Base-by-base conservation (phyloP, 2,113 vertebrate genomes). In the Amazona vittata region DNA sequence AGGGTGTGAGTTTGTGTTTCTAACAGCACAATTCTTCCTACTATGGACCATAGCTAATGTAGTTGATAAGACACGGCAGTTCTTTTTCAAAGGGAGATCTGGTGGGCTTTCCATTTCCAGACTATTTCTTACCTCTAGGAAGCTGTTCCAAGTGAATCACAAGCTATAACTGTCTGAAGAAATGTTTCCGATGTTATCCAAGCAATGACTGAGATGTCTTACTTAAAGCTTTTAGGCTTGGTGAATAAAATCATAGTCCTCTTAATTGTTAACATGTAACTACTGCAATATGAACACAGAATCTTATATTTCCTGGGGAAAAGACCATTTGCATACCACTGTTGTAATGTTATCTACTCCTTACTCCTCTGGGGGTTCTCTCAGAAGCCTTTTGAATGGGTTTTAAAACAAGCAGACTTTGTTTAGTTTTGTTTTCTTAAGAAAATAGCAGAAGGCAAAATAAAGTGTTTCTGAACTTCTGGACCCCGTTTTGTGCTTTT, bases 381-480 rank as follows among this genome's bases (percentile, higher is more conserved):
- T 94, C 91, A 92, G 94, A 92, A 95, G 77, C 92, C 93, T 97
- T 96, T 95, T 85, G 95, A 87, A 97, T 94, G 92, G 49, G 76
- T 95, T 95, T 97, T 95, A 95, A 96, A 97, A 95, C 76, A 93
- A 94, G 80, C 86, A 92, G 92, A 94, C 71, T 69, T 92, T 94
- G 84, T 93, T 96, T 95, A 96, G 92, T 97, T 96, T 95, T 95
- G 95, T 97, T 95, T 96, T 94, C 94, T 87, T 94, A 94, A 95
- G 95, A 96, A 97, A 89, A 95, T 93, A 93, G 94, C 90, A 94
- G 94, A 97, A 96, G 93, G 93, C 87, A 93, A 96, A 96, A 96
- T 94, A 96, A 97, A 97, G 93, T 90, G 86, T 96, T 94, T 96
- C 95, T 90, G 94, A 96, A 93, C 92, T 95, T 96, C 81, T 96